phyloP scores from a whole-genome alignment of 64 coral and sea anemone species.

The Cladopsammia gracilis region DNA sequence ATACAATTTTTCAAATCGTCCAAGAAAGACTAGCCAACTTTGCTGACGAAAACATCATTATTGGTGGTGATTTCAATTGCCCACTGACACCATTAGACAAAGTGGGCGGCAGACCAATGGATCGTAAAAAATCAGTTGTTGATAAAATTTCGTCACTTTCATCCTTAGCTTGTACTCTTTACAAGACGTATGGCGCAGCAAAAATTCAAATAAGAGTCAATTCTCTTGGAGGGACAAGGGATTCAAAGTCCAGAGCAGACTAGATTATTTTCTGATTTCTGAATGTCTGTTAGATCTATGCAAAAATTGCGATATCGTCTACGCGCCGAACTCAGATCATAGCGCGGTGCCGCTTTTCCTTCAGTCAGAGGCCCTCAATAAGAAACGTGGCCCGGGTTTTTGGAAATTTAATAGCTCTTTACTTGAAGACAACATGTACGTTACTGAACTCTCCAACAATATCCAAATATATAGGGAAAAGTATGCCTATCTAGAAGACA shows the following conservation, averaged over 20 bases:
- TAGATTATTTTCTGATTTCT: conserved; percentile 43
- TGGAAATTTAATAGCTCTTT: conserved; percentile 49
- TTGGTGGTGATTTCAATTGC: conserved; percentile 22
- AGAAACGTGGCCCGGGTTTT: conserved; percentile 13
- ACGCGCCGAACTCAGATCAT: conserved; percentile 4
- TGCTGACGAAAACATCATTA: background rate
- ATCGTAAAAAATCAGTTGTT: background rate
- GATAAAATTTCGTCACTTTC: background rate
- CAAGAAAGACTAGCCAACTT: background rate
- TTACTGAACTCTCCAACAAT: background rate
- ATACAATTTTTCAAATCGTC: background rate
- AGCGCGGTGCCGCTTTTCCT: background rate
- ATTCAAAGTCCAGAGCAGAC: background rate
- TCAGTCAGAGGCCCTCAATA: background rate
- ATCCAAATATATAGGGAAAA: background rate
- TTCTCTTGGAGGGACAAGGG: conserved; percentile 7
- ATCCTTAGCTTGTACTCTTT: background rate
- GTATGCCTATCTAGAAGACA: conserved; percentile 15
- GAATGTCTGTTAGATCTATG: background rate
- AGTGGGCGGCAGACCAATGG: background rate
- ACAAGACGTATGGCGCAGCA: background rate
- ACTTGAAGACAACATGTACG: background rate
- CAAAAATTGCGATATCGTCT: conserved; percentile 2
- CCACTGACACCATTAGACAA: conserved; percentile 1
- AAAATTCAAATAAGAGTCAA: conserved; percentile 15